Evolutionary conservation across 92 coral and sea anemone genomes (phyloP).

Genomic region (Parazoanthus darwini): DNA sequence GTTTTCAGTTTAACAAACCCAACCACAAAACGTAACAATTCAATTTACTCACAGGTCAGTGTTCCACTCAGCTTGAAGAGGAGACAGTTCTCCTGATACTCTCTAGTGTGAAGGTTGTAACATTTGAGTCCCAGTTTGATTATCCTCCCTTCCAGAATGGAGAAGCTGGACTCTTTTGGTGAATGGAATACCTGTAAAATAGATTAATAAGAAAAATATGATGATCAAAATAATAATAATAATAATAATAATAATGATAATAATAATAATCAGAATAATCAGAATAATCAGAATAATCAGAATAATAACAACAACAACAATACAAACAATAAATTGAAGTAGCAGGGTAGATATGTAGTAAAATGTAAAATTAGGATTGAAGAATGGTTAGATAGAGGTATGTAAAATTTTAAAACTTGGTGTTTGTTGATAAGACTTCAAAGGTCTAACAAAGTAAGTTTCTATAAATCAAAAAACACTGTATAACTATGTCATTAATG

Average conservation of each 20-base stretch:
- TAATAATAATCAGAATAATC: neutral
- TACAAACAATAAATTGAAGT: no score
- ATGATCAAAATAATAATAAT: neutral
- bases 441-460: no score
- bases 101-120: neutral
- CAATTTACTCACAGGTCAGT: slow-evolving; percentile 13
- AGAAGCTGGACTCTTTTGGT: neutral
- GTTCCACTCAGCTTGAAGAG: slow-evolving; percentile 37
- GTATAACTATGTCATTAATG: no score
- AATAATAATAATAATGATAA: neutral
- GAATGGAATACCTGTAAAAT: neutral
- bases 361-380: no score
- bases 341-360: no score
- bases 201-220: neutral
- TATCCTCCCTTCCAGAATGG: neutral
- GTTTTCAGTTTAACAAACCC: neutral
- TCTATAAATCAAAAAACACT: no score
- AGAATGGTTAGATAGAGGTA: no score
- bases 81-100: neutral
- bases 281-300: neutral
- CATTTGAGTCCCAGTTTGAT: slow-evolving; percentile 32
- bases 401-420: no score
- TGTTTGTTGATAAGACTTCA: no score
- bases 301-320: neutral
- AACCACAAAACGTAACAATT: neutral